Evolutionary conservation across 1,140 invertebrate genomes (phyloP).

Genomic region (Pinna nobilis): DNA sequence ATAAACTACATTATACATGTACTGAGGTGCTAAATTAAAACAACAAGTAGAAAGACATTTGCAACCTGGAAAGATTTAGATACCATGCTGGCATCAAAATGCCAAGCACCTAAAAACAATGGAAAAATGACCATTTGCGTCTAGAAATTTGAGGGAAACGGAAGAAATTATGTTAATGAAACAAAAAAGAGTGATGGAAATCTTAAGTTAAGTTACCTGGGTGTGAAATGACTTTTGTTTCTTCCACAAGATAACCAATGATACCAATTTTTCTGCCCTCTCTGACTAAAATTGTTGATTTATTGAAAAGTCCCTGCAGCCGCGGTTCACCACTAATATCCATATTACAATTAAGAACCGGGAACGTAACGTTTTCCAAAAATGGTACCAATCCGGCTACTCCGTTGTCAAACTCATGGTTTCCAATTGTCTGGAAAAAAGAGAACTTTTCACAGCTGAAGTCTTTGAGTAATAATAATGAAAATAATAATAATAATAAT

Average conservation of each 20-base stretch:
- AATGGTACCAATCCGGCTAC: slow-evolving; percentile 86
- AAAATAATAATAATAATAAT: not conserved
- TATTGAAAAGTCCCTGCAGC: slow-evolving; percentile 77
- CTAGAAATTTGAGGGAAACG: no score
- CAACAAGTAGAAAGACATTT: no score
- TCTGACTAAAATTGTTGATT: slow-evolving; percentile 82
- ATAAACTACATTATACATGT: no score
- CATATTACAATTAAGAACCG: slow-evolving; percentile 87
- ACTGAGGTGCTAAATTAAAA: no score
- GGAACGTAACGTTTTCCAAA: slow-evolving; percentile 82
- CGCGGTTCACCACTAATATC: slow-evolving; percentile 81
- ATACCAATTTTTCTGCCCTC: slow-evolving; percentile 84
- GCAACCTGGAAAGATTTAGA: no score
- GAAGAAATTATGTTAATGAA: no score
- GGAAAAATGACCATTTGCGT: no score
- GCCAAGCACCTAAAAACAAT: no score
- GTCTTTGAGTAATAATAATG: not conserved
- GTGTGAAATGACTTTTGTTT: slow-evolving; percentile 79
- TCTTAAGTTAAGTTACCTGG: no score
- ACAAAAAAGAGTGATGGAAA: no score
- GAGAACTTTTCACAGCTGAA: not conserved
- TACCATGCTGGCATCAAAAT: no score
- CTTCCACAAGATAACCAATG: slow-evolving; percentile 91
- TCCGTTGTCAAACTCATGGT: slow-evolving; percentile 95
- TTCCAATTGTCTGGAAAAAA: slow-evolving; percentile 86